Evolutionary conservation across 2,797 vertebrate species (phyloP), one percentile per base, ranked within the genome.

Genomic region (Tachyglossus aculeatus): DNA sequence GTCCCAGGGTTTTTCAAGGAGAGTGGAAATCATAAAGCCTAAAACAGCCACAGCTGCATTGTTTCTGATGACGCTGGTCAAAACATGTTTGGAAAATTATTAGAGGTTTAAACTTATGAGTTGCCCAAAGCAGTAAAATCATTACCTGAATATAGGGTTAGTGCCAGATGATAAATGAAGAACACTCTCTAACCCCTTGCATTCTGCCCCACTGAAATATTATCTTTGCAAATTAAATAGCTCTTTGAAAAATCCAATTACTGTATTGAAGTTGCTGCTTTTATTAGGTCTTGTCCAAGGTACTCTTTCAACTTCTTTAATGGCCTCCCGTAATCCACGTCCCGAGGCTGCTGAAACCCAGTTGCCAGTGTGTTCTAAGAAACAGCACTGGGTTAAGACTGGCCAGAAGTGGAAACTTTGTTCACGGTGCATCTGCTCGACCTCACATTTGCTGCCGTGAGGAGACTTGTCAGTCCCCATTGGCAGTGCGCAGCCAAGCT

Each of bases 401-500:
- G 36, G 48, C 71, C 85, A 84, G 85, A 80, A 59, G 53, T 68
- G 29, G 34, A 87, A 70, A 82, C 73, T 82, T 75, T 83, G 71
- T 0, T 71, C 68, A 87, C n/a, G n/a, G 72, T 67, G 88, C 91
- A 89, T 92, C 86, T 89, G 89, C 88, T 85, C 81, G 84, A 91
- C 88, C 86, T 33, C 82, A 77, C 5, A 41, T 80, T 86, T 89
- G 76, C 79, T 82, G 80, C 87, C 88, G 74, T 74, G 82, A 88
- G 32, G 91, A 91, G 90, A 88, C 91, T 93, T 94, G 93, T 96
- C 96, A 93, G 92, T 93, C 94, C 56, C 84, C 90, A 95, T 95
- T 75, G 88, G 91, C 86, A 74, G 88, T 92, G 95, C 86, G 93
- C 95, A 95, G 86, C 94, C 92, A 96, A 90, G 95, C 95, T 95